Evolutionary conservation across 2,888 invertebrate species (phyloP).

Genomic region (Pyralis farinalis): DNA sequence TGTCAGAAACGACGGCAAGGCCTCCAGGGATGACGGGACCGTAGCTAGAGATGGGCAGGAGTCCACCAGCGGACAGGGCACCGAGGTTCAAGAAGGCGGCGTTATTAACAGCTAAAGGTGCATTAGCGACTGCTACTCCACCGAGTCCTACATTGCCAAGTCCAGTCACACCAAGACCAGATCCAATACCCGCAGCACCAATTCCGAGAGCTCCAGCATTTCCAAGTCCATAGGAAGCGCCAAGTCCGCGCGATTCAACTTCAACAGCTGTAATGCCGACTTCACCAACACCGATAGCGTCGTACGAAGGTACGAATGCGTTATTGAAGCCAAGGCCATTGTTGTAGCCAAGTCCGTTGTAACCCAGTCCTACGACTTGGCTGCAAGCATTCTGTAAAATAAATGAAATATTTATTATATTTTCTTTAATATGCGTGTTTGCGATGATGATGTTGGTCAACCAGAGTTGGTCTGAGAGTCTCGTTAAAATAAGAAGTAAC

Average conservation of each 20-base stretch:
- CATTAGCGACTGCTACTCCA: too few relatives aligned
- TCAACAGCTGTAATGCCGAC: not conserved
- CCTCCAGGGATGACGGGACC: conserved; percentile 1
- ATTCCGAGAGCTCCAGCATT: too few relatives aligned
- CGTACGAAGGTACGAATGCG: not conserved
- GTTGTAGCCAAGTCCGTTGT: too few relatives aligned
- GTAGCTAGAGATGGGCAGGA: not conserved
- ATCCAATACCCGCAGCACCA: not conserved
- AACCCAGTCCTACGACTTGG: conserved; percentile 1
- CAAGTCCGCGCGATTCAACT: not conserved
- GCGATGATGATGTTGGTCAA: too few relatives aligned
- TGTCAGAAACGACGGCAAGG: not conserved
- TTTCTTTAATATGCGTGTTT: too few relatives aligned
- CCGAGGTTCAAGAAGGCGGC: conserved; percentile 12
- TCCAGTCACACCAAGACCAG: conserved; percentile 10
- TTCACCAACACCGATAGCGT: not conserved
- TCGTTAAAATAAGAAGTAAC: too few relatives aligned
- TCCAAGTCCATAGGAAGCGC: too few relatives aligned
- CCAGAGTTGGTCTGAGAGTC: too few relatives aligned
- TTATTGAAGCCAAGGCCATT: too few relatives aligned
- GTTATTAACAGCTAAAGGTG: conserved; percentile 24
- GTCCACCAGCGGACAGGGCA: not conserved
- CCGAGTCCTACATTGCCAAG: too few relatives aligned
- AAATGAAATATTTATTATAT: too few relatives aligned
- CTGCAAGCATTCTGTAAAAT: conserved; percentile 22